A percentile compares a stretch with the other conserved stretches of the same genome.
These are phyloP conservation scores for Otus scops DNA, from an alignment of 2,797 vertebrate genomes.

Conservation along the genomic window DNA sequence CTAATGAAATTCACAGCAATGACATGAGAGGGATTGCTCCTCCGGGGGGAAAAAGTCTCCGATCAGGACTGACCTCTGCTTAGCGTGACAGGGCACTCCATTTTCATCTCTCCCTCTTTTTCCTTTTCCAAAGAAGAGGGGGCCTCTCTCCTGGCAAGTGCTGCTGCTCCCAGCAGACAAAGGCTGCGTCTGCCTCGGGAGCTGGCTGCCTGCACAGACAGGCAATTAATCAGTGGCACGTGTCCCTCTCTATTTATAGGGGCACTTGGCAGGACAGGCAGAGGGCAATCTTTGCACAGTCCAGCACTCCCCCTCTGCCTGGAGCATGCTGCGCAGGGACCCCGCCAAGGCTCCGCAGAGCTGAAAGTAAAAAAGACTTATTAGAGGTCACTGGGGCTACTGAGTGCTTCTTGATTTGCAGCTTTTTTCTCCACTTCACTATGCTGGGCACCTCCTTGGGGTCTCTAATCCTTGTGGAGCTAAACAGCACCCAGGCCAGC, in stretches of 20 bases:
- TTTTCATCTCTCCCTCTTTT: neutral
- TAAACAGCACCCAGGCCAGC: neutral
- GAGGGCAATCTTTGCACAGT: neutral
- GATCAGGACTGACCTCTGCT: neutral
- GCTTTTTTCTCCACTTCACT: neutral
- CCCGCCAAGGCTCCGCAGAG: neutral
- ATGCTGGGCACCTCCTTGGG: neutral
- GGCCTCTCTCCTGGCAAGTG: neutral
- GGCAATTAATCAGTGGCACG: slow-evolving; percentile 14
- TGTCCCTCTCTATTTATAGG: neutral
- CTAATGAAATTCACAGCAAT: fast-evolving
- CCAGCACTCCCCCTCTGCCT: neutral
- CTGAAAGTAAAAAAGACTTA: neutral
- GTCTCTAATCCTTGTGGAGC: neutral
- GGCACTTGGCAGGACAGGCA: neutral
- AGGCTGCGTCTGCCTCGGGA: neutral
- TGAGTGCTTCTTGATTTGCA: fast-evolving
- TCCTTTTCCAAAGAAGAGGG: neutral
- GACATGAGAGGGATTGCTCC: neutral
- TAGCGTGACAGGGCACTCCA: fast-evolving
- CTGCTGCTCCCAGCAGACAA: neutral
- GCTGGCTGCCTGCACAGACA: neutral
- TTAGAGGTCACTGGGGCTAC: neutral
- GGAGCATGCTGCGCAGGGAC: fast-evolving
- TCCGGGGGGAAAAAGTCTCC: neutral